phyloP scores from a whole-genome alignment of 2,113 vertebrate genomes.

The Hemichromis elongatus region DNA sequence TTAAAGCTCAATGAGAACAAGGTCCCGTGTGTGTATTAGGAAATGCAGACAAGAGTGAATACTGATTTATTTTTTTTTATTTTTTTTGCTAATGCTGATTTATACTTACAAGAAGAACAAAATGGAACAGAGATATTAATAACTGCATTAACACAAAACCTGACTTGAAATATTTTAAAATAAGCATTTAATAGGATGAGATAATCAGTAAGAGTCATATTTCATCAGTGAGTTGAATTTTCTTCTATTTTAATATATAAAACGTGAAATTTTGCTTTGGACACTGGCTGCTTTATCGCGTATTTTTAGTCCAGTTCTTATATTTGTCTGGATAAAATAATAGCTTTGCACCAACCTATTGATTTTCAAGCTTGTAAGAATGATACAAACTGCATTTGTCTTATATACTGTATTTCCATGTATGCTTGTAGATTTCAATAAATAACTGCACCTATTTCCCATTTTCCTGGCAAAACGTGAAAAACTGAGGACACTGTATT shows the following conservation, averaged over 20 bases:
- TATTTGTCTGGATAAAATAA: neutral
- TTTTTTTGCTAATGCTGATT: neutral
- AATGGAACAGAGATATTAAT: neutral
- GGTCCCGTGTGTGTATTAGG: neutral
- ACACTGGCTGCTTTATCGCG: neutral
- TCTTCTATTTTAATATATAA: neutral
- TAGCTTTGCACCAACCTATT: neutral
- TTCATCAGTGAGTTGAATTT: neutral
- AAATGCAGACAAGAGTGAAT: neutral
- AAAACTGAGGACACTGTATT: neutral
- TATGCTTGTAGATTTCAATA: neutral
- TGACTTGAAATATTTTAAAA: neutral
- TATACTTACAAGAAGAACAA: neutral
- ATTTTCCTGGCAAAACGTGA: neutral
- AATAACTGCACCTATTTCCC: neutral
- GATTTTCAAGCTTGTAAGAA: neutral
- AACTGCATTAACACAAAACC: neutral
- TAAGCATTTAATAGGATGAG: neutral
- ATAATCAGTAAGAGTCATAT: neutral
- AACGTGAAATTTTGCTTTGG: neutral
- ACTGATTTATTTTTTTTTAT: neutral
- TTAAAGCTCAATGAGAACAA: slow-evolving; percentile 24
- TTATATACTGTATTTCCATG: neutral
- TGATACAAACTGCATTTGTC: neutral
- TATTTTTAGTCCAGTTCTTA: neutral